Evolutionary conservation across 2,113 vertebrate genomes (phyloP).

Genomic region (Ammospiza nelsoni): DNA sequence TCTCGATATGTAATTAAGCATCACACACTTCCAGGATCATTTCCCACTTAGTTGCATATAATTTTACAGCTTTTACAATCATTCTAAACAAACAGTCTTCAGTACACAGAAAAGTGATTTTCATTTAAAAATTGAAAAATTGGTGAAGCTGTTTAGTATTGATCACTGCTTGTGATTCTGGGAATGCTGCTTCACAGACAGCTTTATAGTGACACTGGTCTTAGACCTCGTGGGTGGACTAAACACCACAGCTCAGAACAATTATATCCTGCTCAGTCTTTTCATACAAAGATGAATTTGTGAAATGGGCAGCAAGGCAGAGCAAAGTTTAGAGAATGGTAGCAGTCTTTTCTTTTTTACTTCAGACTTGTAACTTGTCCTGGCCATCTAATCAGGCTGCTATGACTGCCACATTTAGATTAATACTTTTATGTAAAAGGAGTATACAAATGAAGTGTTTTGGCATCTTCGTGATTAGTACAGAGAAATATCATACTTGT

Average conservation of each 20-base stretch:
- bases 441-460: conserved; percentile 13
- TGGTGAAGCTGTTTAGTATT: not conserved
- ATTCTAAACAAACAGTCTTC: not conserved
- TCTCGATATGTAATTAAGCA: not conserved
- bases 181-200: not conserved
- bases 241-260: not conserved
- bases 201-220: not conserved
- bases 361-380: not conserved
- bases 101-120: not conserved
- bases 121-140: not conserved
- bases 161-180: not conserved
- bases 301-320: not conserved
- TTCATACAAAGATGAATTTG: not conserved
- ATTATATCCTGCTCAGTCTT: not conserved
- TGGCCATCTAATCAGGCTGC: not conserved
- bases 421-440: conserved; percentile 11
- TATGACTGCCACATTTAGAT: conserved; percentile 3
- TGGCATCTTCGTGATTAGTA: conserved; percentile 39
- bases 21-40: not conserved
- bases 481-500: not conserved
- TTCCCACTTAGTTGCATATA: not conserved
- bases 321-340: not conserved
- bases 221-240: not conserved
- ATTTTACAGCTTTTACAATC: not conserved
- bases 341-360: not conserved